Evolutionary conservation across 1,140 invertebrate species (phyloP), one percentile per base, ranked within the genome.

Genomic region (Lepidurus couesii): DNA sequence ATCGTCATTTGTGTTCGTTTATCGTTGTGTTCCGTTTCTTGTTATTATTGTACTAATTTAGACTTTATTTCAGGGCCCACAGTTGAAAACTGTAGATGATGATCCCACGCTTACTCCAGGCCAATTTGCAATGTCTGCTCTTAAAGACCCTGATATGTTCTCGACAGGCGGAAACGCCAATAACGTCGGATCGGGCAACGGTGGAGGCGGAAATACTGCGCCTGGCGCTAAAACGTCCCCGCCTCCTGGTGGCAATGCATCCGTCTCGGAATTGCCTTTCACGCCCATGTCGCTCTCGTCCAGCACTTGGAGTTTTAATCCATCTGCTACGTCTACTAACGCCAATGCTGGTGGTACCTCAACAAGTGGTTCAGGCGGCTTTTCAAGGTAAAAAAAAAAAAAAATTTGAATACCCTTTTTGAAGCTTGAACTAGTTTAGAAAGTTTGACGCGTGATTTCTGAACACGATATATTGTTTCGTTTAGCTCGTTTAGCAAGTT

Each of bases 61-160:
- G 79, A 84, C 81, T 82, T 82, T 83, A 84, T 85, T 85, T 82
- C 85, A 94, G 90, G 95, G 94, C 83, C 91, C 92, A 83, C 92
- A 95, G 88, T 93, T 96, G 86, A 98, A 98, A 86, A 96, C 90
- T 84, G 95, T 97, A 81, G 96, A 98, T 87, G 96, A 98, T 86
- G 97, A 98, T 87, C 97, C 96, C 77, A 95, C 92, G 83, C 94
- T 98, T 84, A 98, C 96, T 79, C 96, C 97, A 34, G 96, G 96
- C 44, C 95, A 75, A 94, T 97, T 82, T 79, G 79, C 80, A n/a
- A 53, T 80, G 34, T 78, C 75, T 44, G 78, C 77, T 10, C 77
- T 78, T 10, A 75, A 79, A 10, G 73, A 81, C 16, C 94, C 79
- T 91, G 94, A 82, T 96, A 94, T 81, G 93, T 92, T 80, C 88